These are phyloP conservation scores for Cirrhinus molitorella DNA, from an alignment of 2,797 vertebrate genomes.

Conservation along the genomic window DNA sequence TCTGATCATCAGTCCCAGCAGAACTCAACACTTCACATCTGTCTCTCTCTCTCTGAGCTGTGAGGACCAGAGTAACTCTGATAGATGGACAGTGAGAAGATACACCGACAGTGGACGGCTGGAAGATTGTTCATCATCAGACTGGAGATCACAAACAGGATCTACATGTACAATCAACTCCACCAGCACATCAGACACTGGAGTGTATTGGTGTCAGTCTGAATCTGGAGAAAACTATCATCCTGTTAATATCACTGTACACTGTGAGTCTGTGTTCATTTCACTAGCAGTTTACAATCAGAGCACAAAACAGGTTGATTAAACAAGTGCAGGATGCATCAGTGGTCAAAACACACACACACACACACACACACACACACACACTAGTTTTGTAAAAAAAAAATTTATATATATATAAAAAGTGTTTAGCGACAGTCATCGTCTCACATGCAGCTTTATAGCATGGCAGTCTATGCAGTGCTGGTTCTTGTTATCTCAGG, in stretches of 20 bases:
- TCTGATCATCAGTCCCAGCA: neutral
- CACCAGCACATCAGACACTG: neutral
- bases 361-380: too few relatives aligned
- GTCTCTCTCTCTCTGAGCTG: conserved; percentile 11
- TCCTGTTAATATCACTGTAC: conserved; percentile 26
- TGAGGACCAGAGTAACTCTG: conserved; percentile 7
- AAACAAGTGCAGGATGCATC: too few relatives aligned
- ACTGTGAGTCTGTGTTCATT: conserved; percentile 6
- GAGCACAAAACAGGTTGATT: neutral
- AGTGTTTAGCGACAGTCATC: too few relatives aligned
- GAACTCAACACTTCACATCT: conserved; percentile 5
- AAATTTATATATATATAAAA: too few relatives aligned
- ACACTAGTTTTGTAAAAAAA: too few relatives aligned
- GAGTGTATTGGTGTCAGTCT: neutral
- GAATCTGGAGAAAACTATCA: neutral
- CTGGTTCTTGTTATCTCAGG: too few relatives aligned
- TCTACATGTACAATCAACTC: conserved; percentile 3
- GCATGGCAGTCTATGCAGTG: too few relatives aligned
- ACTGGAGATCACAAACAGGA: neutral
- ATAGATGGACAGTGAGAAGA: conserved; percentile 21
- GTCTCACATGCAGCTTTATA: too few relatives aligned
- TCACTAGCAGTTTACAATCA: neutral
- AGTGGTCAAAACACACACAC: too few relatives aligned
- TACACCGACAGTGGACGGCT: neutral
- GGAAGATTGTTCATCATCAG: neutral